Evolutionary conservation across 2,113 vertebrate genomes (phyloP).

Genomic region (Oreocharis arfaki): DNA sequence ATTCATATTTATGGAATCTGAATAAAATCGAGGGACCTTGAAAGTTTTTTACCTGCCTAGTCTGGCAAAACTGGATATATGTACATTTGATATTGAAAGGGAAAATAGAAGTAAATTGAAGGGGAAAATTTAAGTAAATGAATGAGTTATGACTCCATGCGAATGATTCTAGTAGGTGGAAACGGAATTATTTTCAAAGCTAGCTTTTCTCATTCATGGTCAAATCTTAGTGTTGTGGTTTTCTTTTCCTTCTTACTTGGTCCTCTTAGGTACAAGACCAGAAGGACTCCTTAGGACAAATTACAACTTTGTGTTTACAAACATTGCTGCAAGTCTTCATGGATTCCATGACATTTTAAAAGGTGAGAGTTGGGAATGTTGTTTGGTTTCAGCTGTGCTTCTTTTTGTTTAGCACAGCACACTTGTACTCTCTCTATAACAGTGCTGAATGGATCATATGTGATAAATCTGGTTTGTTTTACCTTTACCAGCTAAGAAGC

Average conservation of each 20-base stretch:
- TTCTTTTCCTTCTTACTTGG: background rate
- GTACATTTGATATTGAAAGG: background rate
- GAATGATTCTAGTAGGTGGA: background rate
- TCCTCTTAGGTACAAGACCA: constrained; percentile 74
- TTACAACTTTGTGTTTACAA: constrained; percentile 85
- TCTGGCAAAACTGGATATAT: background rate
- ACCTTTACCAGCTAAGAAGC: background rate
- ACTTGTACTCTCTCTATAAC: rapidly evolving
- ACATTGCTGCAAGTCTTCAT: constrained; percentile 84
- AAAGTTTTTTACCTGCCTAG: background rate
- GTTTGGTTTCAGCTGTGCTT: background rate
- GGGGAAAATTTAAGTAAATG: background rate
- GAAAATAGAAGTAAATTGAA: background rate
- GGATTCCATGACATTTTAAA: constrained; percentile 86
- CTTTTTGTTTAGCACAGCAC: background rate
- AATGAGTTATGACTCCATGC: background rate
- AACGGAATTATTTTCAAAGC: background rate
- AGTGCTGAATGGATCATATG: background rate
- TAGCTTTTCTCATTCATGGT: background rate
- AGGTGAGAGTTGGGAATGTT: constrained; percentile 74
- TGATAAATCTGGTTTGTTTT: background rate
- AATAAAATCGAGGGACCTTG: background rate
- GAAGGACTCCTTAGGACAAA: constrained; percentile 86
- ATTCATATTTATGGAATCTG: background rate
- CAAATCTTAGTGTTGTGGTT: background rate